Conservation (phyloP, 1,140 invertebrate genomes). For the Brachionus angularis region DNA sequence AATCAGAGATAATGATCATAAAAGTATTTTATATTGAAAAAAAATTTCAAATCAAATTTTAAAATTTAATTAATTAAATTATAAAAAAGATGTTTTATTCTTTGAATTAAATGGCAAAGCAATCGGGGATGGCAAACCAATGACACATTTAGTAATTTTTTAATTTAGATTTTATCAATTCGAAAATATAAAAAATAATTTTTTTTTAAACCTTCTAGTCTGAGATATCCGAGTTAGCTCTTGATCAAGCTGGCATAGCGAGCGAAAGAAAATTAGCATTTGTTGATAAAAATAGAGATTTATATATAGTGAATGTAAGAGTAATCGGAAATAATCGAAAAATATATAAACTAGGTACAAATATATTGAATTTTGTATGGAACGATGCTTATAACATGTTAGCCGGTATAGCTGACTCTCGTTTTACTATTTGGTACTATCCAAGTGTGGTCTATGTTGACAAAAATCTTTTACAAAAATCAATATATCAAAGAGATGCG, state of each 20-base stretch:
- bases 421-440: constrained; percentile 77
- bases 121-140: constrained; percentile 66
- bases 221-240: constrained; percentile 67
- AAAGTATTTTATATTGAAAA: background rate
- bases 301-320: constrained; percentile 52
- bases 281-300: constrained; percentile 74
- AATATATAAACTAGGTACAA: constrained; percentile 50
- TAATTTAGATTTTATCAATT: background rate
- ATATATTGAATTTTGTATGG: constrained; percentile 75
- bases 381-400: constrained; percentile 77
- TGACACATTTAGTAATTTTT: constrained; percentile 59
- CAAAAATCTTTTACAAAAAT: constrained; percentile 66
- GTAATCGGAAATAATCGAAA: background rate
- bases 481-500: constrained; percentile 66
- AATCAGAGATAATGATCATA: constrained; percentile 64
- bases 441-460: constrained; percentile 72
- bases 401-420: constrained; percentile 74
- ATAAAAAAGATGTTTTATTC: constrained; percentile 71
- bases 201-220: constrained; percentile 61
- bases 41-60: constrained; percentile 1
- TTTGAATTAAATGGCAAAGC: constrained; percentile 73
- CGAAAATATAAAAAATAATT: background rate
- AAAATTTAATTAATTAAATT: constrained; percentile 46
- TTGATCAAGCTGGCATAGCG: constrained; percentile 72
- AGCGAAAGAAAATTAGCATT: constrained; percentile 71